Evolutionary conservation across 2,888 invertebrate genomes (phyloP).

Genomic region (Terebella lapidaria): DNA sequence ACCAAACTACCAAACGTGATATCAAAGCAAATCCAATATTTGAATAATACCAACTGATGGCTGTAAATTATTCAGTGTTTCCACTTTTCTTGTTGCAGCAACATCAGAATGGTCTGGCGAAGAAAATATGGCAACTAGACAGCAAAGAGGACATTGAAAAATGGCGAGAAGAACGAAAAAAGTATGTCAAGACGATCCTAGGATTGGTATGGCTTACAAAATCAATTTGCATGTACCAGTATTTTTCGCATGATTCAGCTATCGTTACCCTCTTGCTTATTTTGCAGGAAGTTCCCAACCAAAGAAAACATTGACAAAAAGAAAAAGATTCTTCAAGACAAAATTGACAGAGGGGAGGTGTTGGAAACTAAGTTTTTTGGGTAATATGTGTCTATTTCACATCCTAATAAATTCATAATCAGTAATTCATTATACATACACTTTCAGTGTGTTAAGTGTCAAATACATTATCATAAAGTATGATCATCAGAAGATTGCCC

Average conservation of each 20-base stretch:
- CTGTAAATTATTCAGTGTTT: no score
- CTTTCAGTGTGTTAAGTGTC: no score
- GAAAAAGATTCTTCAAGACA: slow-evolving; percentile 64
- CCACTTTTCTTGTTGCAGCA: slow-evolving; percentile 57
- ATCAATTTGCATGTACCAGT: no score
- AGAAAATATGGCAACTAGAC: slow-evolving; percentile 69
- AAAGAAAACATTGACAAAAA: slow-evolving; percentile 64
- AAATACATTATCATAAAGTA: no score
- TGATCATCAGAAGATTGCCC: no score
- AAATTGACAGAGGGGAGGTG: slow-evolving; percentile 68
- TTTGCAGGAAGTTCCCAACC: slow-evolving; percentile 67
- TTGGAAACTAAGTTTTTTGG: slow-evolving; percentile 44
- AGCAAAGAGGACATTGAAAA: slow-evolving; percentile 77
- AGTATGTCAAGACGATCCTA: no score
- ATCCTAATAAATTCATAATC: no score
- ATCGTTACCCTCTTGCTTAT: no score
- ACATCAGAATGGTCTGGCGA: slow-evolving; percentile 77
- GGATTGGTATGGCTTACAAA: no score
- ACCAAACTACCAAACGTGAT: neutral
- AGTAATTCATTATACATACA: no score
- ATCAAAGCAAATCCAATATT: neutral
- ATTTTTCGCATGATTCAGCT: no score
- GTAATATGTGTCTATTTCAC: slow-evolving; percentile 16
- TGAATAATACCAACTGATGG: no score
- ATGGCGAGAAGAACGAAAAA: slow-evolving; percentile 78